Percentiles rank a stretch among this genome's conserved stretches.
phyloP scores from a whole-genome alignment of 1,140 invertebrate genomes.

The Achatina immaculata region DNA sequence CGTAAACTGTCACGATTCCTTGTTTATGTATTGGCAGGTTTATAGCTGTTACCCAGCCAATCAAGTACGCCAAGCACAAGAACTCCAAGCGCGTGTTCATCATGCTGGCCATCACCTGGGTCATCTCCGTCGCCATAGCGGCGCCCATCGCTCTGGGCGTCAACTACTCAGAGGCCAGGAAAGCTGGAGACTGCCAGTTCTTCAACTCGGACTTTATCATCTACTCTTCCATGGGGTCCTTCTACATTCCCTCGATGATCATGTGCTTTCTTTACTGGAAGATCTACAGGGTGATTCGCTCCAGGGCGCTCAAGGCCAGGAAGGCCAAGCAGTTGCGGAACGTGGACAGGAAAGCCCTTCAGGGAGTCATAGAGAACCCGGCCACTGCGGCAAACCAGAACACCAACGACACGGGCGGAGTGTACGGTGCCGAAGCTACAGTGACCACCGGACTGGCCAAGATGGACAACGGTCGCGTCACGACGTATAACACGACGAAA shows the following conservation, averaged over 20 bases:
- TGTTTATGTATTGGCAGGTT: slow-evolving; percentile 92
- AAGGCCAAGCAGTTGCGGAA: slow-evolving; percentile 47
- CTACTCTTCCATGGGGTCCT: slow-evolving; percentile 96
- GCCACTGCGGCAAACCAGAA: slow-evolving; percentile 18
- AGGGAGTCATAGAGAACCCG: slow-evolving; percentile 65
- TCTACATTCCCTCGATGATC: slow-evolving; percentile 98
- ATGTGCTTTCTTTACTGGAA: slow-evolving; percentile 99
- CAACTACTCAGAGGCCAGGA: slow-evolving; percentile 76
- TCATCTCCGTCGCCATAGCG: slow-evolving; percentile 95
- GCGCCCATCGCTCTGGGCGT: slow-evolving; percentile 95
- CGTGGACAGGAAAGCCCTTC: slow-evolving; percentile 45
- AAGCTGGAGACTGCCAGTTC: slow-evolving; percentile 83
- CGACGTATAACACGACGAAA: slow-evolving; percentile 73
- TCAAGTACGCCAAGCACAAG: slow-evolving; percentile 99
- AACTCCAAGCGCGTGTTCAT: slow-evolving; percentile 94
- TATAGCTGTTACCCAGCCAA: slow-evolving; percentile 98
- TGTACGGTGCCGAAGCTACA: slow-evolving; percentile 52
- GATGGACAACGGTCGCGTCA: slow-evolving; percentile 59
- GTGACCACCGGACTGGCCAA: slow-evolving; percentile 60
- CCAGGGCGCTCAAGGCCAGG: slow-evolving; percentile 83
- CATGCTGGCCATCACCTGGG: slow-evolving; percentile 97
- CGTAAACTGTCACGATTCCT: too few species aligned
- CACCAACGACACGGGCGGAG: slow-evolving; percentile 25
- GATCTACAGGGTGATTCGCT: slow-evolving; percentile 92
- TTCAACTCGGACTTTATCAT: slow-evolving; percentile 99